These are phyloP conservation scores for Tiaroga cobitis DNA, from an alignment of 2,797 vertebrate species.

Conservation along the genomic window DNA sequence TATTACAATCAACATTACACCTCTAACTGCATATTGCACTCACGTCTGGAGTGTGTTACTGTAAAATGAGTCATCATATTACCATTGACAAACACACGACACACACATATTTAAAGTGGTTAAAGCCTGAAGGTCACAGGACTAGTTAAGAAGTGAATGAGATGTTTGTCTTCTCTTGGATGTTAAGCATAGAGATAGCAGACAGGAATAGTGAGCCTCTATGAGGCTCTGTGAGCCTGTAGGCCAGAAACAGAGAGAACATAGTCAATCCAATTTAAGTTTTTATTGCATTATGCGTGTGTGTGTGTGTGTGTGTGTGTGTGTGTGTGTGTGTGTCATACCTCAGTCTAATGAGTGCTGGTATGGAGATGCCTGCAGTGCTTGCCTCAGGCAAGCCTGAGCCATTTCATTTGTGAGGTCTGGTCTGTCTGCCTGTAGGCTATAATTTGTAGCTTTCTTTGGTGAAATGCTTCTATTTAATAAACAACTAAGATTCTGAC, in stretches of 20 bases:
- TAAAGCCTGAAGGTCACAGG: conserved; percentile 74
- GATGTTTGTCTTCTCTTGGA: conserved; percentile 69
- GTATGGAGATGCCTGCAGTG: conserved; percentile 52
- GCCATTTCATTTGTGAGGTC: conserved; percentile 34
- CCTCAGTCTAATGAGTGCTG: conserved; percentile 51
- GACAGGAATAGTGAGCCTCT: conserved; percentile 69
- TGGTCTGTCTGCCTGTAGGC: conserved; percentile 22
- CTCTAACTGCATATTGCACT: conserved; percentile 2
- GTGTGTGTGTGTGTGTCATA: conserved; percentile 48
- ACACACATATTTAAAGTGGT: conserved; percentile 64
- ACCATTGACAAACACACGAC: conserved; percentile 24
- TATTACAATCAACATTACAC: conserved; percentile 15
- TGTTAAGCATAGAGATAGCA: conserved; percentile 59
- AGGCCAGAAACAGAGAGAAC: conserved; percentile 59
- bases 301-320: conserved; percentile 54
- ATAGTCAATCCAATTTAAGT: conserved; percentile 73
- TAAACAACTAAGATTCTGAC: neutral
- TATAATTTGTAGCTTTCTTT: conserved; percentile 12
- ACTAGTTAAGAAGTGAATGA: conserved; percentile 76
- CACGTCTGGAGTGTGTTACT: conserved; percentile 6
- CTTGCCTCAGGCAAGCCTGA: conserved; percentile 25
- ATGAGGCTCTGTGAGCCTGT: conserved; percentile 50
- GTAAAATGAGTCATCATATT: conserved; percentile 44
- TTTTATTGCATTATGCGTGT: conserved; percentile 72
- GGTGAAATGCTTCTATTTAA: neutral